phyloP scores from a whole-genome alignment of 2,797 vertebrate genomes.

The Gallirallus australis region DNA sequence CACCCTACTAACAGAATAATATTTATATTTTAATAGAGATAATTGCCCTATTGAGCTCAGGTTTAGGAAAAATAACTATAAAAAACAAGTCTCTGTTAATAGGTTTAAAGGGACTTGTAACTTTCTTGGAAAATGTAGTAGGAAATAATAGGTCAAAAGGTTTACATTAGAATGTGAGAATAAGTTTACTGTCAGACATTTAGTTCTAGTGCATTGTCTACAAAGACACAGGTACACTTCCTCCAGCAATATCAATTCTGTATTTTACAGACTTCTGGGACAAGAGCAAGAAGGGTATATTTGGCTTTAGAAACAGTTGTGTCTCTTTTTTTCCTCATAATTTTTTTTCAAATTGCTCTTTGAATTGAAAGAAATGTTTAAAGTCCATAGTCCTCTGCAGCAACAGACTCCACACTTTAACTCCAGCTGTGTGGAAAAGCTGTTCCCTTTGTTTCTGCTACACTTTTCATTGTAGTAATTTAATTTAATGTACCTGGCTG shows the following conservation, averaged over 20 bases:
- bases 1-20: background rate
- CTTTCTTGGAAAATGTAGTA: background rate
- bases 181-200: background rate
- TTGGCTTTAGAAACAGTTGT: background rate
- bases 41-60: background rate
- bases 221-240: background rate
- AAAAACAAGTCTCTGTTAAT: background rate
- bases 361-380: background rate
- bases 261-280: background rate
- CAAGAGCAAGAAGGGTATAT: background rate
- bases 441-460: background rate
- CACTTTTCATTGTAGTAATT: background rate
- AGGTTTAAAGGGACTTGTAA: background rate
- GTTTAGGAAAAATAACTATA: background rate
- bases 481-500: background rate
- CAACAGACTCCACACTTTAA: background rate
- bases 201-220: background rate
- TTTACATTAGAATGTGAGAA: background rate
- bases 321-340: rapidly evolving
- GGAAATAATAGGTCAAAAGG: background rate
- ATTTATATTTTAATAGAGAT: background rate
- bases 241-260: background rate
- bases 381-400: background rate
- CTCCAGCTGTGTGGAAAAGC: background rate
- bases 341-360: background rate